Evolutionary conservation across 2,888 invertebrate species (phyloP).

Genomic region (Tinea pellionella): DNA sequence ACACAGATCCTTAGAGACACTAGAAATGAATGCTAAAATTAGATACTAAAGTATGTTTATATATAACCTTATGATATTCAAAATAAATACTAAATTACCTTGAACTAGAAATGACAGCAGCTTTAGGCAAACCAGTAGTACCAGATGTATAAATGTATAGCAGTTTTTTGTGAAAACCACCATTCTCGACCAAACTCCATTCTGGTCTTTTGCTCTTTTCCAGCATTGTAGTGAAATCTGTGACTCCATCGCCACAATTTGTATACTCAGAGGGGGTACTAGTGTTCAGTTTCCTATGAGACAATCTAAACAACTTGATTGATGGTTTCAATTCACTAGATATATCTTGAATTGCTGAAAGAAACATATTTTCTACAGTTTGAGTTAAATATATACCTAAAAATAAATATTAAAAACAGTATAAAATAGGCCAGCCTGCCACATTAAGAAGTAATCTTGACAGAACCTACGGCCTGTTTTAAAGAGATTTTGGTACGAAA

Average conservation of each 20-base stretch:
- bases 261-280: conserved; percentile 23
- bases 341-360: conserved; percentile 78
- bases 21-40: too few species aligned
- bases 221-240: conserved; percentile 71
- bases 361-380: too few species aligned
- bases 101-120: conserved; percentile 94
- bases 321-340: conserved; percentile 73
- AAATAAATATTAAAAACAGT: too few species aligned
- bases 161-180: conserved; percentile 81
- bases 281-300: conserved; percentile 38
- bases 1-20: too few species aligned
- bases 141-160: conserved; percentile 98
- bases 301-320: conserved; percentile 74
- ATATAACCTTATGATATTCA: too few species aligned
- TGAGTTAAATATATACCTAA: too few species aligned
- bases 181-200: conserved; percentile 69
- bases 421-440: too few species aligned
- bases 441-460: too few species aligned
- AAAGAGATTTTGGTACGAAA: too few species aligned
- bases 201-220: conserved; percentile 65
- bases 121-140: conserved; percentile 97
- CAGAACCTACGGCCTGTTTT: too few species aligned
- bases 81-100: conserved; percentile 76
- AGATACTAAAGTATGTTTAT: too few species aligned
- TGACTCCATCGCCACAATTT: conserved; percentile 36